phyloP scores from a whole-genome alignment of 2,888 invertebrate genomes.

The Brassicogethes aeneus region DNA sequence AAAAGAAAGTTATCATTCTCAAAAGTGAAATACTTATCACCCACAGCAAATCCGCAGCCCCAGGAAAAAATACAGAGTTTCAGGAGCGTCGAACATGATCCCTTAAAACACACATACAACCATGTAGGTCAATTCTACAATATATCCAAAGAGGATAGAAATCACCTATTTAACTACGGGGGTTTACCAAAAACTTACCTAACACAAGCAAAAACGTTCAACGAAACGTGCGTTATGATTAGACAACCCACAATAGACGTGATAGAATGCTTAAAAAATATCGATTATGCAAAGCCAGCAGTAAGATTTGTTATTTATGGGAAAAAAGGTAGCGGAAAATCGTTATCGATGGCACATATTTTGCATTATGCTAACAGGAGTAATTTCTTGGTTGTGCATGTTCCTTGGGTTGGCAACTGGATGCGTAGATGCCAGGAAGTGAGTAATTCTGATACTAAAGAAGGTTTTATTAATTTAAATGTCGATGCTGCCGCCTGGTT shows the following conservation, averaged over 20 bases:
- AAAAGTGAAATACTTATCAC: constrained; percentile 5
- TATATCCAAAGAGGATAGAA: constrained; percentile 53
- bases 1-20: too few relatives aligned
- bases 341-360: constrained; percentile 67
- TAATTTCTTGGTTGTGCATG: constrained; percentile 68
- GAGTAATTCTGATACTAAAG: constrained; percentile 57
- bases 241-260: constrained; percentile 79
- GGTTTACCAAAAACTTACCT: constrained; percentile 59
- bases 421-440: constrained; percentile 65
- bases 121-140: constrained; percentile 71
- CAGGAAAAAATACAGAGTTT: constrained; percentile 24
- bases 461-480: constrained; percentile 75
- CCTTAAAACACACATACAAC: constrained; percentile 53
- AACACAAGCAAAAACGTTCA: constrained; percentile 65
- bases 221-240: constrained; percentile 74
- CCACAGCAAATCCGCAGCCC: constrained; percentile 10
- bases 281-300: constrained; percentile 65
- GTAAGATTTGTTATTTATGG: constrained; percentile 85
- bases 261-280: constrained; percentile 62
- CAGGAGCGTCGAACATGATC: constrained; percentile 34
- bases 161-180: constrained; percentile 55
- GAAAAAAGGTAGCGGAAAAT: constrained; percentile 72
- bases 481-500: constrained; percentile 81
- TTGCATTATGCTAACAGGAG: constrained; percentile 68
- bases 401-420: constrained; percentile 80